phyloP scores from a whole-genome alignment of 2,797 vertebrate species.

The Lepus townsendii region DNA sequence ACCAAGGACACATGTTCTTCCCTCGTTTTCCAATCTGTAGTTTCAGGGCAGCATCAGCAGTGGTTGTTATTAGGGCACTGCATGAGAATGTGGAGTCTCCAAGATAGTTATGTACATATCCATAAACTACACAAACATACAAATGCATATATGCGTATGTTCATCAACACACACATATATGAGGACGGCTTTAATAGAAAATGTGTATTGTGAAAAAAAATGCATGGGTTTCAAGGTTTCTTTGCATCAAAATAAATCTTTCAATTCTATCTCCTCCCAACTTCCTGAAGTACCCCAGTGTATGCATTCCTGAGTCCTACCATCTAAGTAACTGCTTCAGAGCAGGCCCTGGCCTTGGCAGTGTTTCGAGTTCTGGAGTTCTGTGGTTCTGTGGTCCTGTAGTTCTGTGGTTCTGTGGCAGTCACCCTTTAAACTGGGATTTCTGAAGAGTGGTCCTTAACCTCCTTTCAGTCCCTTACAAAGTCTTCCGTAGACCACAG shows the following conservation, averaged over 20 bases:
- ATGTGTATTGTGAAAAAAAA: too few relatives aligned
- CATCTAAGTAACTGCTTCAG: neutral
- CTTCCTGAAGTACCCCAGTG: neutral
- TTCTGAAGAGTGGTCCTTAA: conserved; percentile 12
- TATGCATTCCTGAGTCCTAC: neutral
- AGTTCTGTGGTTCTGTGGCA: neutral
- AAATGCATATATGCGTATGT: neutral
- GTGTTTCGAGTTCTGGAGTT: neutral
- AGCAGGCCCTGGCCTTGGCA: neutral
- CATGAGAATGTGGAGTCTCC: neutral
- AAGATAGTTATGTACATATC: neutral
- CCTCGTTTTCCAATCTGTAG: neutral
- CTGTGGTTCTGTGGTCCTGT: too few relatives aligned
- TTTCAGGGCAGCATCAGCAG: conserved; percentile 12
- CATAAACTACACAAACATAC: neutral
- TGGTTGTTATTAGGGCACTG: neutral
- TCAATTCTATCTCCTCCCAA: too few relatives aligned
- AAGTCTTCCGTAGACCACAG: conserved; percentile 26
- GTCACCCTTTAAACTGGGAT: conserved; percentile 27
- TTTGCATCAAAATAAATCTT: too few relatives aligned
- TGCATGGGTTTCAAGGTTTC: too few relatives aligned
- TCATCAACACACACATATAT: too few relatives aligned
- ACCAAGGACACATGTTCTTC: neutral
- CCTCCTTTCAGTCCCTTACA: neutral
- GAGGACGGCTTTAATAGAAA: too few relatives aligned